These are phyloP conservation scores for Pangasius larnaudii DNA, from an alignment of 2,797 vertebrate genomes.

Conservation along the genomic window DNA sequence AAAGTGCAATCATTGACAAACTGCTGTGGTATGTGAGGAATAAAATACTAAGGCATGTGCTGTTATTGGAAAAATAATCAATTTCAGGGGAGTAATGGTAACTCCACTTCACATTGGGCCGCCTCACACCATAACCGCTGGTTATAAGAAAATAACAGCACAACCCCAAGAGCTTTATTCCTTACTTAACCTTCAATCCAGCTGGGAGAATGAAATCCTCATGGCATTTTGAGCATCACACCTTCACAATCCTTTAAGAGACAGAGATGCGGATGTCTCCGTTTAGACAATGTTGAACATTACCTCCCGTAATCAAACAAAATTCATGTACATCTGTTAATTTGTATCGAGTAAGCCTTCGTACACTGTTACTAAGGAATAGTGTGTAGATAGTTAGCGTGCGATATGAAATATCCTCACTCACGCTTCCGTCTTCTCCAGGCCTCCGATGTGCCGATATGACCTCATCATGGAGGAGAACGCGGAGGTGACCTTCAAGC, in stretches of 20 bases:
- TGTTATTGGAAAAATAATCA: not conserved
- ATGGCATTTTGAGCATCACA: not conserved
- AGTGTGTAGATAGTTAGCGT: not conserved
- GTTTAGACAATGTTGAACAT: not conserved
- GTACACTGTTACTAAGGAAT: not conserved
- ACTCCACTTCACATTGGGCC: not conserved
- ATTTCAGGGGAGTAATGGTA: too few species aligned
- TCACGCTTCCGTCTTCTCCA: constrained; percentile 49
- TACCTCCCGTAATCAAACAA: not conserved
- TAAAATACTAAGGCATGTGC: not conserved
- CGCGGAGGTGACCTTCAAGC: constrained; percentile 75
- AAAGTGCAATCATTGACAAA: not conserved
- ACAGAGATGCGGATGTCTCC: not conserved
- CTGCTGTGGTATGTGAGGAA: not conserved
- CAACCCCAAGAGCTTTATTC: not conserved
- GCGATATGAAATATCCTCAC: not conserved
- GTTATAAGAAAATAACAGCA: not conserved
- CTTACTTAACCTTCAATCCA: not conserved
- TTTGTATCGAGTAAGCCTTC: not conserved
- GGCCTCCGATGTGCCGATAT: constrained; percentile 75
- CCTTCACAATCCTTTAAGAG: not conserved
- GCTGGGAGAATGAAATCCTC: not conserved
- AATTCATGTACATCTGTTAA: not conserved
- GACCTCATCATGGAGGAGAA: constrained; percentile 83
- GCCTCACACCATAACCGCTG: not conserved